Base-by-base conservation (phyloP, 92 coral and sea anemone species). In the Palythoa grandis region DNA sequence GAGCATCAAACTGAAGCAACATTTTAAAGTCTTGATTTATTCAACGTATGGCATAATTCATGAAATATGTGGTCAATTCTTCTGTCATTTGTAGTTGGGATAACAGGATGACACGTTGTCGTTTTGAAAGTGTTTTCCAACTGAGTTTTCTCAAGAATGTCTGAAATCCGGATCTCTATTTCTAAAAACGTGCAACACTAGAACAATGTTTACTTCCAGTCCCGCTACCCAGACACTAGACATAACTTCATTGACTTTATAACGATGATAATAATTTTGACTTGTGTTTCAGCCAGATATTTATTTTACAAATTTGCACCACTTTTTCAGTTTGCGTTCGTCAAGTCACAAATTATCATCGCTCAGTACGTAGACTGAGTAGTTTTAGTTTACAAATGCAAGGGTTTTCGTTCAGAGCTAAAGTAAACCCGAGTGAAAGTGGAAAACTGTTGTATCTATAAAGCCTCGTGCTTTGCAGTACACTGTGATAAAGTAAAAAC, bases 251-350 rank as follows among this genome's bases (percentile, higher is more conserved):
- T 38, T 38, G 50, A 77, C 54, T 63, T 63, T 63, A 17, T n/a
- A 20, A 63, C 69, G 8, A 23, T 24, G 3, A 63, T 16, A 78
- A 68, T 78, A 12, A 47, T 14, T 54, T 79, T 17, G 48, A 47
- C 84, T 79, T 79, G 56, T 23, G 14, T 60, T 79, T 43, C 74
- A 40, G 56, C 37, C 74, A 79, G 56, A 37, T 79, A 72, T 79
- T 79, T 79, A 47, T 43, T 20, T 79, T 40, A 35, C 70, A 80
- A 66, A 13, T 79, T 12, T 80, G 43, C 85, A 38, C 74, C 11
- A 23, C 8, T 43, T 40, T 65, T 4, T 63, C 23, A 4, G 8
- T 63, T n/a, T 11, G 24, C 1, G 23, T 16, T 3, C 68, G 35
- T 61, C 23, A 22, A 16, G 68, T 61, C 68, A 5, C 2, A 16